A percentile compares a stretch with the other conserved stretches of the same genome.
phyloP scores from a whole-genome alignment of 2,797 vertebrate species.

The Microctenopoma stevenorrisi region DNA sequence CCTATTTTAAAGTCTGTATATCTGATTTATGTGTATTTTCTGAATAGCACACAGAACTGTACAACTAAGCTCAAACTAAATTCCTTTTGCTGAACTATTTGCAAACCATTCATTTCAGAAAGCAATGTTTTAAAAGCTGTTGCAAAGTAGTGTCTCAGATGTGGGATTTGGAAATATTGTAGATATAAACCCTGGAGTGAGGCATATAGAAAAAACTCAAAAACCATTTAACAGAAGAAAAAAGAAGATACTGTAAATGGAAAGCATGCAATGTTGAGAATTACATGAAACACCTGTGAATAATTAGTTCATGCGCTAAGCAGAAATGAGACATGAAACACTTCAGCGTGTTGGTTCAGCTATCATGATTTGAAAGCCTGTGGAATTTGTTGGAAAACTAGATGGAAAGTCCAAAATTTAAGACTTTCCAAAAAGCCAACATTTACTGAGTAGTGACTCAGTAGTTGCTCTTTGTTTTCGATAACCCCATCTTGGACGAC shows the following conservation, averaged over 20 bases:
- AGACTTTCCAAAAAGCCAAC: constrained; percentile 6
- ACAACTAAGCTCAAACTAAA: constrained; percentile 8
- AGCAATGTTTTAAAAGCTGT: constrained; percentile 9
- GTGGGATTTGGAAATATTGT: constrained; percentile 17
- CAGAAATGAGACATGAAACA: constrained; percentile 20
- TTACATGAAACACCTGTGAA: constrained; percentile 37
- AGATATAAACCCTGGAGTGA: not conserved
- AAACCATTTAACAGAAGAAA: not conserved
- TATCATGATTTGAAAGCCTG: constrained; percentile 32
- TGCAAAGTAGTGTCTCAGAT: constrained; percentile 24
- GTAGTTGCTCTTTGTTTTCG: constrained; percentile 2
- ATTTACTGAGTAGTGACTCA: not conserved
- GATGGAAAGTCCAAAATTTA: constrained; percentile 1
- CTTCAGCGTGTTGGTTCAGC: constrained; percentile 17
- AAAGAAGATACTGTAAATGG: constrained; percentile 17
- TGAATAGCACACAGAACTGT: not conserved
- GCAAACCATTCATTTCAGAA: constrained; percentile 3
- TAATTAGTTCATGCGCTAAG: constrained; percentile 37
- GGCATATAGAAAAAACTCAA: not conserved
- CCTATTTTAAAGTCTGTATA: constrained; percentile 8
- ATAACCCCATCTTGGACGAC: constrained; percentile 6
- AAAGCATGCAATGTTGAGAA: constrained; percentile 32
- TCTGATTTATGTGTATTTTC: not conserved
- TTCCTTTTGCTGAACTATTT: constrained; percentile 8
- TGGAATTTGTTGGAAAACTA: constrained; percentile 13